Conservation (phyloP, 2,113 vertebrate genomes). For the Acrocephalus kingi region DNA sequence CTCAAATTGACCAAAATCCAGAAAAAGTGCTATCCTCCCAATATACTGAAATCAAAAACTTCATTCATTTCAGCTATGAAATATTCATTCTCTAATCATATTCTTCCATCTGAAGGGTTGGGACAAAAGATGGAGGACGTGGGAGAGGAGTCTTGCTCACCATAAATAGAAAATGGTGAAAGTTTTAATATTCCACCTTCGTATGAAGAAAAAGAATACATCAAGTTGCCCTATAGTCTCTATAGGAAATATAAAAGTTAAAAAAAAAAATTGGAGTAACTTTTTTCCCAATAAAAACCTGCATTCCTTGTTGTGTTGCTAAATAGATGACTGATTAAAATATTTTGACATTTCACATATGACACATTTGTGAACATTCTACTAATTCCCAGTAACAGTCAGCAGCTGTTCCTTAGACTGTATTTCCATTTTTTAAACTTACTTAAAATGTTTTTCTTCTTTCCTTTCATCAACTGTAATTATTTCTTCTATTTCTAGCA, state of each 20-base stretch:
- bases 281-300: fast-evolving
- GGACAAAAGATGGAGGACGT: neutral
- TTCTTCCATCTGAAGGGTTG: neutral
- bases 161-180: neutral
- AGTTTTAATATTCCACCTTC: neutral
- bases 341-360: neutral
- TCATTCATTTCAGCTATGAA: neutral
- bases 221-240: neutral
- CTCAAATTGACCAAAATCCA: neutral
- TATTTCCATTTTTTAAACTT: neutral
- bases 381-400: neutral
- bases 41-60: neutral
- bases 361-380: neutral
- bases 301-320: neutral
- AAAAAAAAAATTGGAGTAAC: neutral
- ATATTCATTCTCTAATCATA: neutral
- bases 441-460: neutral
- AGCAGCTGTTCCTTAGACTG: neutral
- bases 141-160: neutral
- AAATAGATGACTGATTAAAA: neutral
- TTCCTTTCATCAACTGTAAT: neutral
- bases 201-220: neutral
- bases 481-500: neutral
- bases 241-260: neutral
- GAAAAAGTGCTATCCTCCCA: neutral